phyloP scores from a whole-genome alignment of 2,888 invertebrate genomes.

The Gisinianus flammeolus region DNA sequence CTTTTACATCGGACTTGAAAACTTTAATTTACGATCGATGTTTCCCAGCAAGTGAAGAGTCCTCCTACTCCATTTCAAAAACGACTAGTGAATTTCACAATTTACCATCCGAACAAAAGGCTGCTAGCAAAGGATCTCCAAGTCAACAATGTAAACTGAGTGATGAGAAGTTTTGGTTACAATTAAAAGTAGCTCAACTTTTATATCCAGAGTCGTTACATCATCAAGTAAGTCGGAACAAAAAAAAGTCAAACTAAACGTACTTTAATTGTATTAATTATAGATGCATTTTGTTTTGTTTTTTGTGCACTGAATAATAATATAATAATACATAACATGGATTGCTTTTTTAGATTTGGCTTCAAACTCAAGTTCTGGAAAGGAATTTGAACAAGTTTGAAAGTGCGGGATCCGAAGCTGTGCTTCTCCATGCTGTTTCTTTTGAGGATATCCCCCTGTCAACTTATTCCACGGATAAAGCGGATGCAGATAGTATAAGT shows the following conservation, averaged over 20 bases:
- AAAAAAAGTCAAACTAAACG: too few species aligned
- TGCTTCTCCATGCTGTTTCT: conserved; percentile 11
- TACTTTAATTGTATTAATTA: too few species aligned
- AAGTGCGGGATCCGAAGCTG: background rate
- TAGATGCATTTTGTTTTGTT: background rate
- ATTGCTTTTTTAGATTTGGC: conserved; percentile 18
- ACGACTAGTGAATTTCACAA: conserved; percentile 14
- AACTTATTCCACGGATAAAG: background rate
- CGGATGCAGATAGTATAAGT: conserved; percentile 27
- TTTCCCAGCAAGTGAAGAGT: background rate
- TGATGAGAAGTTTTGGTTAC: conserved; percentile 28
- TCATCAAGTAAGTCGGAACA: conserved; percentile 22
- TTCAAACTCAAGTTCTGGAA: conserved; percentile 22
- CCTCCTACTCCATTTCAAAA: background rate
- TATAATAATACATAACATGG: background rate
- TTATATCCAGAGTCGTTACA: conserved; percentile 27
- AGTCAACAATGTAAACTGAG: background rate
- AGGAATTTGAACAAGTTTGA: background rate
- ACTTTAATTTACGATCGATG: background rate
- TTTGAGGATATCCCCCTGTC: conserved; percentile 24
- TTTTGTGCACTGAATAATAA: background rate
- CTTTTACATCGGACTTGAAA: conserved; percentile 9
- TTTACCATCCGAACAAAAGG: background rate
- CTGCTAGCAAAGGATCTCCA: too few species aligned
- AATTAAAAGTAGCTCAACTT: conserved; percentile 15